phyloP scores from a whole-genome alignment of 2,888 invertebrate genomes.

The Dioctria rufipes region DNA sequence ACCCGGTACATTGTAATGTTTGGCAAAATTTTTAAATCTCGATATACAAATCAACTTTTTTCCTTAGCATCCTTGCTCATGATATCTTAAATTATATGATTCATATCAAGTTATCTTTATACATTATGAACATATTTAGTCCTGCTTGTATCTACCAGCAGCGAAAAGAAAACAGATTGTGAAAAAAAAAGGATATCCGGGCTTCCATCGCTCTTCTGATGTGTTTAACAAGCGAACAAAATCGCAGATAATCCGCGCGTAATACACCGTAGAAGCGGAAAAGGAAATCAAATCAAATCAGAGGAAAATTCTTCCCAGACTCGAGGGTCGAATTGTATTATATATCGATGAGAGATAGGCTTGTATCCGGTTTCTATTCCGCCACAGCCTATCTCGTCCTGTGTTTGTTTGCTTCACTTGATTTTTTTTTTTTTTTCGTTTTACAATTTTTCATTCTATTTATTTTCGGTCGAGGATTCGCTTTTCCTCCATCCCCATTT shows the following conservation, averaged over 20 bases:
- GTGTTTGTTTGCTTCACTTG: neutral
- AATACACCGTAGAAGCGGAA: constrained; percentile 28
- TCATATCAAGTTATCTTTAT: too few species aligned
- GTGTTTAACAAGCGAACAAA: constrained; percentile 43
- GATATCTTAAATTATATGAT: too few species aligned
- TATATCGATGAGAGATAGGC: constrained; percentile 29
- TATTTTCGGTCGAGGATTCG: neutral
- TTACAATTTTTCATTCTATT: constrained; percentile 16
- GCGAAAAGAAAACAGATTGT: neutral
- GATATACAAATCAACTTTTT: too few species aligned
- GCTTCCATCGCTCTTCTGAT: neutral
- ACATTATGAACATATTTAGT: too few species aligned
- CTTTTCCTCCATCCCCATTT: neutral
- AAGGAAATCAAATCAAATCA: constrained; percentile 42
- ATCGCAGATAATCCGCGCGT: constrained; percentile 45
- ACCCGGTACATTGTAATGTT: neutral
- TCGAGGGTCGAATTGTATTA: constrained; percentile 27
- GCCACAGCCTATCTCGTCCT: constrained; percentile 34
- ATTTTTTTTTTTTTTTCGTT: neutral
- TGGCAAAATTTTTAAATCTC: neutral
- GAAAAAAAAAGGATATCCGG: constrained; percentile 6
- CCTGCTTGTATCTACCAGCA: neutral
- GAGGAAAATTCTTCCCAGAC: constrained; percentile 1
- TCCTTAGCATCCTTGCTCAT: too few species aligned
- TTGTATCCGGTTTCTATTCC: constrained; percentile 39